Percentiles rank a stretch among this genome's conserved stretches.
These are phyloP conservation scores for Hipposideros armiger DNA, from an alignment of 2,113 vertebrate genomes.

Conservation along the genomic window DNA sequence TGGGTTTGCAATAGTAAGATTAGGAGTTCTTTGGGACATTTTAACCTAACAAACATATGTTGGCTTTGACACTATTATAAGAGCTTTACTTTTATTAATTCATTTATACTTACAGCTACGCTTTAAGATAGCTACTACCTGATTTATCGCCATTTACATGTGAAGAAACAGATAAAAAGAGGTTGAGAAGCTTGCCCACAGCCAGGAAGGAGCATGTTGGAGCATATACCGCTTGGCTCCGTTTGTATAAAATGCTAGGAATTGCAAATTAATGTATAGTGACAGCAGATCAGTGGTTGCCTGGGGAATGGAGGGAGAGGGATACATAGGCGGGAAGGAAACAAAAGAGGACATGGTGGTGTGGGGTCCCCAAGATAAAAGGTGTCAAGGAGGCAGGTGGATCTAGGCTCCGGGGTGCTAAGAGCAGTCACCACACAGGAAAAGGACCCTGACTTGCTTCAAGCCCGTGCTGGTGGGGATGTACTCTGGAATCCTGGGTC, in stretches of 20 bases:
- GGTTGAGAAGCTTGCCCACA: neutral
- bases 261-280: neutral
- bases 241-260: conserved; percentile 27
- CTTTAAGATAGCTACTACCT: neutral
- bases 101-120: neutral
- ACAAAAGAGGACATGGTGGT: neutral
- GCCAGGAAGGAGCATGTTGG: neutral
- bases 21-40: neutral
- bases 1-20: neutral
- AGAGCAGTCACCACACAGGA: neutral
- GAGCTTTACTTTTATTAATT: neutral
- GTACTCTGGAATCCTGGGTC: neutral
- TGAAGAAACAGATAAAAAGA: neutral
- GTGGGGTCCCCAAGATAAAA: neutral
- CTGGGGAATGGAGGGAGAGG: neutral
- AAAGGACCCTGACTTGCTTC: neutral
- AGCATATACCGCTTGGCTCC: neutral
- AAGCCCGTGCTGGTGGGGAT: fast-evolving
- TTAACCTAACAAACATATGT: neutral
- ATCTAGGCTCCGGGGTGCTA: no score
- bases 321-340: neutral
- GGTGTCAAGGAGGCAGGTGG: neutral
- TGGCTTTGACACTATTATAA: neutral
- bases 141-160: neutral
- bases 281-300: neutral